Base-by-base conservation (phyloP, 2,888 invertebrate genomes). In the Agrilus cyanescens region DNA sequence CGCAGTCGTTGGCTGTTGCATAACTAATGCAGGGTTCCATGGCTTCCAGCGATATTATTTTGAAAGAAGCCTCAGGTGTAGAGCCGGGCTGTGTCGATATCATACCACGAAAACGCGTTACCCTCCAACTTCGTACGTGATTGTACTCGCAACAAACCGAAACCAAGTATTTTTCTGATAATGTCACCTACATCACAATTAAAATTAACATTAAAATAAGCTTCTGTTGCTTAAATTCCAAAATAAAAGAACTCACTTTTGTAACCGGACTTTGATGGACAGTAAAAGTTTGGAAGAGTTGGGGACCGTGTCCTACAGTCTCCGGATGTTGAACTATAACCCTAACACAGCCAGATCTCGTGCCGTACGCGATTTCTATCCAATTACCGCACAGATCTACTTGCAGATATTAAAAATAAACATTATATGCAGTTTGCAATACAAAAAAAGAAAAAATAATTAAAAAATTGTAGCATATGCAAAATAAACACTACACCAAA, bases 351-450 rank as follows among this genome's bases (percentile, higher is more conserved):
- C 97, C 97, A 13, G 87, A 88, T 52, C 86, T 83, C 0, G 97
- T 98, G 3, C 97, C 98, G 65, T 98, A 98, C 0, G 97, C 98
- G 57, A 98, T 97, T 71, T 98, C 98, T 58, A 98, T 95, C 96
- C 97, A 97, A 68, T 97, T 97, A 35, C 96, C 96, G 68, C 93
- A 93, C 45, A 94, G 73, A 74, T 89, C 94, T 91, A 62, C 33
- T 54, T 55, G 10, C 25, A 25, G 25, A 25, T 10, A 25, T 25
- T 10, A 25, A 8, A 25, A 25, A 25, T 25, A 25, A 25, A 10
- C 10, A 10, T 2, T 7, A 20, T 5, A 2, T 25, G 10, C 25
- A 10, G 10, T 25, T 10, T 25, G 8, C 10, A 1, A n/a, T 37
- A 25, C 35, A 16, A 32, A n/a, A 25, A 18, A 34, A 36, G 32